Conservation (phyloP, 2,797 vertebrate genomes). For the Acipenser ruthenus region DNA sequence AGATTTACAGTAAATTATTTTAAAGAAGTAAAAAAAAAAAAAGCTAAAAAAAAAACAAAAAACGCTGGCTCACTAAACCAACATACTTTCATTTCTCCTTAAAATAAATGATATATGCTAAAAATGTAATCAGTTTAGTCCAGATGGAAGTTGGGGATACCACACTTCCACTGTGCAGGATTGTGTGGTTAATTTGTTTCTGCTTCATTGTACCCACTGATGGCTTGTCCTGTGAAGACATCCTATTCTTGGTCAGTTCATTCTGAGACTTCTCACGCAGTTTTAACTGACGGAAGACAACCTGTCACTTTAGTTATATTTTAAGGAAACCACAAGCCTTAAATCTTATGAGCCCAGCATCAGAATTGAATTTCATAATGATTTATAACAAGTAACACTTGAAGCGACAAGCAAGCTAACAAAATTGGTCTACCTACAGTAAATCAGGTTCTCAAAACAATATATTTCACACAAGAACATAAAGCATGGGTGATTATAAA, state of each 20-base stretch:
- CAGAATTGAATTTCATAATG: background rate
- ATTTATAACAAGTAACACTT: background rate
- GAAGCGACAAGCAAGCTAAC: background rate
- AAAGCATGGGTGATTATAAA: no score
- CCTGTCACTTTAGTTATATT: constrained; percentile 29
- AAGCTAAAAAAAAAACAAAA: no score
- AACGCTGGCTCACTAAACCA: no score
- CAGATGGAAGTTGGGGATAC: no score
- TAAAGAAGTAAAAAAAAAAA: no score
- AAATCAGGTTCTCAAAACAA: constrained; percentile 1
- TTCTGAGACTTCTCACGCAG: constrained; percentile 18
- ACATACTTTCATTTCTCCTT: no score
- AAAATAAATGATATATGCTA: no score
- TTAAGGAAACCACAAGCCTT: constrained; percentile 41
- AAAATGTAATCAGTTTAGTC: no score
- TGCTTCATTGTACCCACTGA: constrained; percentile 9
- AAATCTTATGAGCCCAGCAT: constrained; percentile 32
- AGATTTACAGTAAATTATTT: no score
- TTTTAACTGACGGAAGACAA: constrained; percentile 44
- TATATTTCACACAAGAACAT: background rate
- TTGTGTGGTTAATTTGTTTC: constrained; percentile 40
- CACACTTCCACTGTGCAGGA: constrained; percentile 40
- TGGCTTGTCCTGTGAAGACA: background rate
- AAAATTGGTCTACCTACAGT: background rate
- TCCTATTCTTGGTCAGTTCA: background rate